These are phyloP conservation scores for Potorous gilbertii DNA, from an alignment of 2,797 vertebrate genomes.

Conservation along the genomic window DNA sequence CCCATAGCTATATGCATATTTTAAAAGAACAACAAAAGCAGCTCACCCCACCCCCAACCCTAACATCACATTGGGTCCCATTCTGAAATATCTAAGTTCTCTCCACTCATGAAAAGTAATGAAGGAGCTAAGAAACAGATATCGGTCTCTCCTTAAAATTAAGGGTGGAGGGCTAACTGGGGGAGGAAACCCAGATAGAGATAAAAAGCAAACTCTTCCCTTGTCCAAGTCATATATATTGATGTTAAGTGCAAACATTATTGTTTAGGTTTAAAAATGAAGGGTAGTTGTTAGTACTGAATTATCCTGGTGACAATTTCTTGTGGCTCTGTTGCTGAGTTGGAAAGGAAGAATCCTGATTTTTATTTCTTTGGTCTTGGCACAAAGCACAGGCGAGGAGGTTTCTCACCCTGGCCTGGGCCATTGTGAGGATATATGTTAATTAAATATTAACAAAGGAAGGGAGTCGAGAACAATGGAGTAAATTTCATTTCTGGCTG, in stretches of 20 bases:
- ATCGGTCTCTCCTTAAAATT: neutral
- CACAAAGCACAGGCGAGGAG: conserved; percentile 73
- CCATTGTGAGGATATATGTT: conserved; percentile 90
- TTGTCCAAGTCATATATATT: neutral
- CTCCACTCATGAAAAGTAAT: neutral
- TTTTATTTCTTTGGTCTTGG: rapidly evolving
- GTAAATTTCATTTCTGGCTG: conserved; percentile 81
- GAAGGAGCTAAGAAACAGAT: neutral
- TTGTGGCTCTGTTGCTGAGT: neutral
- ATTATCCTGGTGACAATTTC: neutral
- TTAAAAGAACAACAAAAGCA: neutral
- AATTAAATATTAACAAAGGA: conserved; percentile 92
- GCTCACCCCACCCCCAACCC: neutral
- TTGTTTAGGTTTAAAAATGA: neutral
- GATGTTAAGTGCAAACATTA: neutral
- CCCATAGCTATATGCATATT: neutral
- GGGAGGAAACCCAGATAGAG: neutral
- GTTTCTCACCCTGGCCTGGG: conserved; percentile 76
- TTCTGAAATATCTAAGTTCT: neutral
- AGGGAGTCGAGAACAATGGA: conserved; percentile 90
- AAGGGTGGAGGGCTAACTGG: neutral
- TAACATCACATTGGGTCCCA: neutral
- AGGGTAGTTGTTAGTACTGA: neutral
- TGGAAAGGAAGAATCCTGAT: neutral
- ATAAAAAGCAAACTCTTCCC: neutral